These are phyloP conservation scores for Colletes latitarsis DNA, from an alignment of 1,140 invertebrate species.

Conservation along the genomic window DNA sequence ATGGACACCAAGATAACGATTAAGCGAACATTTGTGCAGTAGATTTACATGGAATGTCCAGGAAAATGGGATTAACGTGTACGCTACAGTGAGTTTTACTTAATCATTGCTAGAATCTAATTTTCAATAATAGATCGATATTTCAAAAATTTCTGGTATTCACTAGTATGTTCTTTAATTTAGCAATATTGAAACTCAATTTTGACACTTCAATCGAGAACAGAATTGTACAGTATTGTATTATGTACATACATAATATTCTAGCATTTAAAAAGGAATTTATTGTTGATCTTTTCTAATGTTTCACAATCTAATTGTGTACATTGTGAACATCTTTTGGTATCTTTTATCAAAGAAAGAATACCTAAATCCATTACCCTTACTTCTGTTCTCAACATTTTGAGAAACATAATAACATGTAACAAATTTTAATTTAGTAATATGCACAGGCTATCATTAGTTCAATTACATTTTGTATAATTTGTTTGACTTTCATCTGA, in stretches of 20 bases:
- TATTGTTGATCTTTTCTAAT: neutral
- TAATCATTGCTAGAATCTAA: conserved; percentile 31
- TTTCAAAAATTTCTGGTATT: neutral
- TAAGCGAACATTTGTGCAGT: conserved; percentile 72
- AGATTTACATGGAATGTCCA: conserved; percentile 71
- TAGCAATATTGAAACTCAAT: conserved; percentile 49
- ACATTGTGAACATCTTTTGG: neutral
- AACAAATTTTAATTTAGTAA: neutral
- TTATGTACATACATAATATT: neutral
- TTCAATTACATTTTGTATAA: neutral
- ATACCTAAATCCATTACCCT: neutral
- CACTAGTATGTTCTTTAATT: conserved; percentile 2
- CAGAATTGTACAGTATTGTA: neutral
- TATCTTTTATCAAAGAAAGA: neutral
- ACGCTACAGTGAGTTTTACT: conserved; percentile 70
- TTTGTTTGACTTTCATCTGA: neutral
- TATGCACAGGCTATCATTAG: neutral
- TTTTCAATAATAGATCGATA: neutral
- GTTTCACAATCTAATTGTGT: neutral
- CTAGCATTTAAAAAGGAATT: neutral
- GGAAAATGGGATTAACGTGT: conserved; percentile 64
- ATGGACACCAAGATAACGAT: conserved; percentile 81
- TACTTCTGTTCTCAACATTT: neutral
- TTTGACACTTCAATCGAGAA: conserved; percentile 35
- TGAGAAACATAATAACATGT: neutral